A percentile compares a stretch with the other conserved stretches of the same genome.
Evolutionary conservation across 2,113 vertebrate genomes (phyloP).

Genomic region (Copsychus sechellarum): DNA sequence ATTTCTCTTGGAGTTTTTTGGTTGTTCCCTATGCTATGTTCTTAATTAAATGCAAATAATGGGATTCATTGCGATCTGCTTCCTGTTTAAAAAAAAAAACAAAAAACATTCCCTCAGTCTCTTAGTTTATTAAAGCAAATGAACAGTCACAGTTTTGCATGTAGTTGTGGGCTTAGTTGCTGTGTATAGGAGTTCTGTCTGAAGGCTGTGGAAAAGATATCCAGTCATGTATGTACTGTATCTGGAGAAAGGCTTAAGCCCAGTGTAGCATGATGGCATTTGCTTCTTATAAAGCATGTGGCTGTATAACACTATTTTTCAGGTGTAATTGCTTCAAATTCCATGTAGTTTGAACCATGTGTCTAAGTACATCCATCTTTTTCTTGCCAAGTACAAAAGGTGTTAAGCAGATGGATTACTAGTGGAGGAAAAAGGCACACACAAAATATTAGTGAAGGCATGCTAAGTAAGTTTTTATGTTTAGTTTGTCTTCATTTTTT

Average conservation of each 20-base stretch:
- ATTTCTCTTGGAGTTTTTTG: background rate
- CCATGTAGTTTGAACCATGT: conserved; percentile 21
- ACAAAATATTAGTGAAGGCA: background rate
- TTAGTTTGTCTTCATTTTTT: background rate
- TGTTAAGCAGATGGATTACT: background rate
- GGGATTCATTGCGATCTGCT: background rate
- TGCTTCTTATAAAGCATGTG: conserved; percentile 29
- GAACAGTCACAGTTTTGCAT: background rate
- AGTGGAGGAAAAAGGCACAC: background rate
- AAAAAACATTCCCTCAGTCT: background rate
- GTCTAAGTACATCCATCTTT: background rate
- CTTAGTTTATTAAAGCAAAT: background rate
- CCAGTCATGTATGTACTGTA: background rate
- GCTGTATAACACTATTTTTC: conserved; percentile 1
- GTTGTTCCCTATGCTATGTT: background rate
- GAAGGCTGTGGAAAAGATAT: background rate
- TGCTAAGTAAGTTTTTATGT: background rate
- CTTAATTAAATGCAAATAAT: background rate
- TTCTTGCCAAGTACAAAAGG: conserved; percentile 26
- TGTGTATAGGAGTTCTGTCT: background rate
- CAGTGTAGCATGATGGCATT: background rate
- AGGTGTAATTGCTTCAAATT: conserved; percentile 26
- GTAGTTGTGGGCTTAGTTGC: background rate
- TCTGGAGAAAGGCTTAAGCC: conserved; percentile 43
- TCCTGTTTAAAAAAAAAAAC: background rate